Evolutionary conservation across 2,797 vertebrate species (phyloP).

Genomic region (Thaleichthys pacificus): DNA sequence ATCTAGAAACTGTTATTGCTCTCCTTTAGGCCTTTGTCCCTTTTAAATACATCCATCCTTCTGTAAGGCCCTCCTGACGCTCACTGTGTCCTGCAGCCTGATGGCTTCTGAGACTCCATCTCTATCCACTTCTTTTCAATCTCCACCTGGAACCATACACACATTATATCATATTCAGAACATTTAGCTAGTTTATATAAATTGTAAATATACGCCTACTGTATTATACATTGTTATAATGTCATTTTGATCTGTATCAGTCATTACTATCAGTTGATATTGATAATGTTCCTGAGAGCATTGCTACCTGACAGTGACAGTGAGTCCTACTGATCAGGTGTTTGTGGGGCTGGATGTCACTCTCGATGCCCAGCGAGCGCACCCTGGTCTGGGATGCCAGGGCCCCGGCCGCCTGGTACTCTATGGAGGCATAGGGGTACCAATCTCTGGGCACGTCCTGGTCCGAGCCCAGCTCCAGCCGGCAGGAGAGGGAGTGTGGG

Average conservation of each 20-base stretch:
- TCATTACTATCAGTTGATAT: no score
- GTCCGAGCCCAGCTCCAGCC: slow-evolving; percentile 94
- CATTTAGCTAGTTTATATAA: not conserved
- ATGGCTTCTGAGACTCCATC: slow-evolving; percentile 81
- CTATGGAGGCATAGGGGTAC: slow-evolving; percentile 89
- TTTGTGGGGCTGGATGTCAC: slow-evolving; percentile 93
- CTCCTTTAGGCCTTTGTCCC: slow-evolving; percentile 11
- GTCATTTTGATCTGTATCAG: no score
- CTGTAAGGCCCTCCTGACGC: not conserved
- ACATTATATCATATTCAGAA: not conserved
- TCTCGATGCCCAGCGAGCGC: slow-evolving; percentile 85
- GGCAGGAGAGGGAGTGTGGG: slow-evolving; percentile 93
- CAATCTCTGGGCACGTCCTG: slow-evolving; percentile 93
- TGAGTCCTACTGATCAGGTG: slow-evolving; percentile 83
- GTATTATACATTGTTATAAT: not conserved
- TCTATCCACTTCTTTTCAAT: slow-evolving; percentile 95
- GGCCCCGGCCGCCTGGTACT: slow-evolving; percentile 84
- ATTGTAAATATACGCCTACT: no score
- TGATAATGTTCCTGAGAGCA: no score
- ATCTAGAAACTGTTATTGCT: slow-evolving; percentile 9
- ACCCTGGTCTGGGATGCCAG: slow-evolving; percentile 85
- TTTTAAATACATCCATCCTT: slow-evolving; percentile 8
- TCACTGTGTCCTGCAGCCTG: slow-evolving; percentile 88
- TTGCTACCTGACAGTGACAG: slow-evolving; percentile 88
- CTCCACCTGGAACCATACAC: slow-evolving; percentile 81